These are phyloP conservation scores for Ptychoptera albimana DNA, from an alignment of 2,888 invertebrate genomes.

Conservation along the genomic window DNA sequence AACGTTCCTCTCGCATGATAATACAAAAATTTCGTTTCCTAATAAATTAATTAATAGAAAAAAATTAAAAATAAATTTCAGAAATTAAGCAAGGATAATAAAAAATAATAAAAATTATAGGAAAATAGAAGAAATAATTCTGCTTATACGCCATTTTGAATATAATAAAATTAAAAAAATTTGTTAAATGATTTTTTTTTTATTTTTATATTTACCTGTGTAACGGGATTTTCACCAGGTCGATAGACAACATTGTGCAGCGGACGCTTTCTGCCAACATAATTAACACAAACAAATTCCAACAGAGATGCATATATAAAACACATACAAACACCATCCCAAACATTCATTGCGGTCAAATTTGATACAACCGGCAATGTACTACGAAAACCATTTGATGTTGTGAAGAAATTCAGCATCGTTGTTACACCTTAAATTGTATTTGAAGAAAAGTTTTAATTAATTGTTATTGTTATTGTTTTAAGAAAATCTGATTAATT, in stretches of 20 bases:
- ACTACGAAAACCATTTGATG: conserved; percentile 81
- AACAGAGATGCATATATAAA: conserved; percentile 89
- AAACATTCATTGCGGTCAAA: conserved; percentile 89
- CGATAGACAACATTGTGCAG: conserved; percentile 78
- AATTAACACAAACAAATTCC: conserved; percentile 91
- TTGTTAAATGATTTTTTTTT: too few species aligned
- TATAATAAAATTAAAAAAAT: too few species aligned
- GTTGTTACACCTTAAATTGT: conserved; percentile 70
- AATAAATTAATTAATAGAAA: too few species aligned
- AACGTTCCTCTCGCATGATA: too few species aligned
- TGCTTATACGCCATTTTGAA: too few species aligned
- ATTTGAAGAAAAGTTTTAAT: conserved; percentile 1
- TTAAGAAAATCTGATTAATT: not conserved
- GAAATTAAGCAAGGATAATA: too few species aligned
- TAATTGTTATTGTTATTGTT: not conserved
- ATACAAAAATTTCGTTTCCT: too few species aligned
- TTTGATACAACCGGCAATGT: conserved; percentile 88
- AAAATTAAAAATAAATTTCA: too few species aligned
- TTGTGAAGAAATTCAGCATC: conserved; percentile 97
- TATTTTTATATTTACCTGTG: conserved; percentile 48
- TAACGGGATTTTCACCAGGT: conserved; percentile 80
- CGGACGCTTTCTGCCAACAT: conserved; percentile 80
- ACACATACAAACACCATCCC: conserved; percentile 95
- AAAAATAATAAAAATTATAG: too few species aligned
- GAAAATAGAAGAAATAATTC: too few species aligned